Conservation (phyloP, 2,797 vertebrate genomes). For the Thripadectes ignobilis region DNA sequence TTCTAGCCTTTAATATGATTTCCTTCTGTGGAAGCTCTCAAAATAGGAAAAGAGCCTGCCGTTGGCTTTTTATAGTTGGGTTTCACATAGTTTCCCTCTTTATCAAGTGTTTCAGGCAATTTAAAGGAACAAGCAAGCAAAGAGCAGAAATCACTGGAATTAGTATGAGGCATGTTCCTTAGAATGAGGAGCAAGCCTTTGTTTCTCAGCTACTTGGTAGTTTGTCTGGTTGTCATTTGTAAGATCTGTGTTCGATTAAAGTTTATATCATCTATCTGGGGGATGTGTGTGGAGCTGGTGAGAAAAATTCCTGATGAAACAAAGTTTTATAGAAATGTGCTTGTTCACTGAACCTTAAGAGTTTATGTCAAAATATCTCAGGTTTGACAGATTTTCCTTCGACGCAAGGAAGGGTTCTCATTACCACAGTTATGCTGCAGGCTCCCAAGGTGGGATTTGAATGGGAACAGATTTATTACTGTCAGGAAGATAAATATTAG, state of each 20-base stretch:
- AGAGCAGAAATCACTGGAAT: not conserved
- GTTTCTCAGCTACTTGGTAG: not conserved
- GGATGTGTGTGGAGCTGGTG: not conserved
- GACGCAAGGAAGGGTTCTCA: not conserved
- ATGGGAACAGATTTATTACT: not conserved
- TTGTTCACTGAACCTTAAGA: not conserved
- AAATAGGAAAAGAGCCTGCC: not conserved
- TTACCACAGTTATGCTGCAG: not conserved
- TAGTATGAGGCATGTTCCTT: not conserved
- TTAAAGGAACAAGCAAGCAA: not conserved
- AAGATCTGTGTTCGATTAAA: slow-evolving; percentile 19
- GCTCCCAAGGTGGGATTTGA: not conserved
- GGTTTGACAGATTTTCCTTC: not conserved
- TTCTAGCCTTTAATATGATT: not conserved
- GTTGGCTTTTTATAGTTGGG: not conserved
- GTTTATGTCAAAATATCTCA: slow-evolving; percentile 10
- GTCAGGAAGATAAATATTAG: not conserved
- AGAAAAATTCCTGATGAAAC: not conserved
- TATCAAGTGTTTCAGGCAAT: not conserved
- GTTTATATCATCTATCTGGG: not conserved
- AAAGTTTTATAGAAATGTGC: not conserved
- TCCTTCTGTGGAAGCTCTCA: not conserved
- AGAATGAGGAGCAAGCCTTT: not conserved
- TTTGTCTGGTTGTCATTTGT: not conserved
- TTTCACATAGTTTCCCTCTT: not conserved